Base-by-base conservation (phyloP, 2,797 vertebrate species). In the Nannoperca obscura region DNA sequence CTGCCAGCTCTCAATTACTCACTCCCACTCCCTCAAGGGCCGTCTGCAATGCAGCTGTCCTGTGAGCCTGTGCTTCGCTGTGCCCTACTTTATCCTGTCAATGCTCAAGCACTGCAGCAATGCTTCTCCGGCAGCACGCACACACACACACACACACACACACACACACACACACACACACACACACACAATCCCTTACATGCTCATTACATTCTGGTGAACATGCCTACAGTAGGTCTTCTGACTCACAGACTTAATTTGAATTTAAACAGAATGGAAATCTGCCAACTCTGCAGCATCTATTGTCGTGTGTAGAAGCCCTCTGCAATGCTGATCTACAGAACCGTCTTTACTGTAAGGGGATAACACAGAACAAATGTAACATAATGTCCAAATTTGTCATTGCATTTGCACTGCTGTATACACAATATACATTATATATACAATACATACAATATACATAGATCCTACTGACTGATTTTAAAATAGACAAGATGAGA, bases 31-130 rank as follows among this genome's bases (percentile, higher is more conserved):
- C 95, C 95, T 95, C 92, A 84, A 94, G 95, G 94, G 95, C 93
- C 94, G 95, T 96, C 97, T 96, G 97, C 97, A 98, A 95, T 98
- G 97, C 97, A 97, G 97, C 89, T 95, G 95, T 96, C 95, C 94
- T 94, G 93, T 88, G 91, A 91, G 94, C 91, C 90, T 74, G 91
- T 89, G 81, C 87, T 89, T 94, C 91, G 89, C 93, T 74, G 86
- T 95, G 96, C 93, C 96, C 96, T 96, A 95, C 93, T 96, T 97
- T 95, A 95, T 94, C 91, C 88, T 85, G 92, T 93, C 95, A 94
- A 83, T 86, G 93, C 92, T 93, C 76, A 82, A 90, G 91, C 89
- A 92, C 95, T 93, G 97, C 96, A 96, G 95, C 89, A 95, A 71
- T 71, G 88, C 82, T 87, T 90, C 91, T 77, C 81, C 69, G 71